Percentiles rank a stretch among this genome's conserved stretches.
Evolutionary conservation across 1,140 invertebrate genomes (phyloP).

Genomic region (Belonocnema kinseyi): DNA sequence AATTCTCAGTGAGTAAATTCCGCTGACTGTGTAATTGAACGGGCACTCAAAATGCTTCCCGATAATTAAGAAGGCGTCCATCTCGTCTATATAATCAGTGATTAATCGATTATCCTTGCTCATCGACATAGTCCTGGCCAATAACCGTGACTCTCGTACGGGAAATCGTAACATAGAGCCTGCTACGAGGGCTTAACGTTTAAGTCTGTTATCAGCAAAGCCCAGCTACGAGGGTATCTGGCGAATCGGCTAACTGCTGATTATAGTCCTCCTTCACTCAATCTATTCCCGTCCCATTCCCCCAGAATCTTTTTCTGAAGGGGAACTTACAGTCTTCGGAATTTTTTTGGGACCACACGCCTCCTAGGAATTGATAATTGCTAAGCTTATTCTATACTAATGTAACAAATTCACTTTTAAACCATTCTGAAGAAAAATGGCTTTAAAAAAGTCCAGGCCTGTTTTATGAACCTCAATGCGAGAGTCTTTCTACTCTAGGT

Average conservation of each 20-base stretch:
- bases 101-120: conserved; percentile 22
- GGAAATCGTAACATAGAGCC: background rate
- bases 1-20: conserved; percentile 34
- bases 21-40: conserved; percentile 37
- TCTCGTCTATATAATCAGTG: background rate
- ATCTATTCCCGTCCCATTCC: background rate
- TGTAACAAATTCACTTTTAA: too few relatives aligned
- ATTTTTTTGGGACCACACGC: too few relatives aligned
- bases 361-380: too few relatives aligned
- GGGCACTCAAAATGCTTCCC: conserved; percentile 30
- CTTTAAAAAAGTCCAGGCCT: too few relatives aligned
- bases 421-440: too few relatives aligned
- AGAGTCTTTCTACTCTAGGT: too few relatives aligned
- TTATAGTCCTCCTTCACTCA: conserved; percentile 37
- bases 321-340: too few relatives aligned
- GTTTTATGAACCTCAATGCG: too few relatives aligned
- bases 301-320: background rate
- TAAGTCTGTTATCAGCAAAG: conserved; percentile 48
- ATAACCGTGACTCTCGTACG: conserved; percentile 28
- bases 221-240: conserved; percentile 29
- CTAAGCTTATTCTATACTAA: too few relatives aligned
- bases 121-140: conserved; percentile 29
- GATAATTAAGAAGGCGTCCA: conserved; percentile 27
- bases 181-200: conserved; percentile 40
- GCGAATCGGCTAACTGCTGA: conserved; percentile 46